Evolutionary conservation across 2,797 vertebrate species (phyloP).

Genomic region (Ataeniobius toweri): DNA sequence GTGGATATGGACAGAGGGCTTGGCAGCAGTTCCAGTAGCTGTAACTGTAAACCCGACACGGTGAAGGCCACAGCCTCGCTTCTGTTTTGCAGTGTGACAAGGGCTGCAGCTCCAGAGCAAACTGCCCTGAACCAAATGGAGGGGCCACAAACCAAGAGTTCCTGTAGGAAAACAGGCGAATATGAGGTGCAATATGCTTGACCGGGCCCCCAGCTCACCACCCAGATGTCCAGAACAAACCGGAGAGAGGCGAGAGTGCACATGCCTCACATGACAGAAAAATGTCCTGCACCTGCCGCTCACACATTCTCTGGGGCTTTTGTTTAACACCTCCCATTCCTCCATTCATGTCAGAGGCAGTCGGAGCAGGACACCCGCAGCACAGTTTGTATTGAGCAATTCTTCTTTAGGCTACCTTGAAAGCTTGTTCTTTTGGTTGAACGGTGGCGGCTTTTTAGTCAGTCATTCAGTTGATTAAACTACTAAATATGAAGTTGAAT

Average conservation of each 20-base stretch:
- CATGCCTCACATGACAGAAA: constrained; percentile 64
- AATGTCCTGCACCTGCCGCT: constrained; percentile 67
- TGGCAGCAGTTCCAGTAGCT: constrained; percentile 53
- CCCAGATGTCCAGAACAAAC: constrained; percentile 57
- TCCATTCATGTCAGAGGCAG: constrained; percentile 40
- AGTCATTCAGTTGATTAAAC: background rate
- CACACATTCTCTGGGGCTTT: constrained; percentile 70
- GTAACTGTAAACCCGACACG: constrained; percentile 44
- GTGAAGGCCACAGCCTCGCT: constrained; percentile 15
- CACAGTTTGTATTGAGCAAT: background rate
- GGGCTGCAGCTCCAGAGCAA: background rate
- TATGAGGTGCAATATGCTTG: constrained; percentile 21
- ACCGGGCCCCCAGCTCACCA: constrained; percentile 9
- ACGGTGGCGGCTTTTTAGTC: background rate
- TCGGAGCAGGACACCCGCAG: constrained; percentile 27
- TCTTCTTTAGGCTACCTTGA: background rate
- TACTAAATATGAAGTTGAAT: background rate
- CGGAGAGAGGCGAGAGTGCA: constrained; percentile 33
- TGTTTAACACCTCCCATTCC: constrained; percentile 69
- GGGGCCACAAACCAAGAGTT: background rate
- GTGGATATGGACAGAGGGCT: constrained; percentile 39
- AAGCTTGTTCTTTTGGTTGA: background rate
- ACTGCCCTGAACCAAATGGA: constrained; percentile 7
- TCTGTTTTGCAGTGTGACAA: constrained; percentile 9
- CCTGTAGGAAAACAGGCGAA: background rate